Evolutionary conservation across 2,113 vertebrate species (phyloP).

Genomic region (Microtus richardsoni): DNA sequence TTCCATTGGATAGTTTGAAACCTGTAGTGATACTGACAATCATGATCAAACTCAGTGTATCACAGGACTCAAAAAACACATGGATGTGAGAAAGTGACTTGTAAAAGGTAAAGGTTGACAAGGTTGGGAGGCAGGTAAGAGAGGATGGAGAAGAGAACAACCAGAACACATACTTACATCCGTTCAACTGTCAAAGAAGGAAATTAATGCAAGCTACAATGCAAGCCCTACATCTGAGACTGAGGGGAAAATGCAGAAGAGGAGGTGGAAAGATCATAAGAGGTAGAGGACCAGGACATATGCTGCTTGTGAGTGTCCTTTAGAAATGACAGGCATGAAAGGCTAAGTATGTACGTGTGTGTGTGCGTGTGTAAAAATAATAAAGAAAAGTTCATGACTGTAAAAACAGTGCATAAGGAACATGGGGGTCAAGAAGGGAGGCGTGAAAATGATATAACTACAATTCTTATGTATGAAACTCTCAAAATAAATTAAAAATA

Average conservation of each 20-base stretch:
- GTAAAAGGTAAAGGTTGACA: background rate
- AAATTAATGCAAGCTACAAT: background rate
- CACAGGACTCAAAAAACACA: background rate
- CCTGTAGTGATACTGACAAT: background rate
- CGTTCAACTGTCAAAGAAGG: background rate
- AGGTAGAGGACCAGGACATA: too few species aligned
- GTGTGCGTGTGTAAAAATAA: background rate
- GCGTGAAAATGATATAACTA: background rate
- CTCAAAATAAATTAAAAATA: background rate
- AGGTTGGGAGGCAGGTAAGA: background rate
- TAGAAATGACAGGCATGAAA: background rate
- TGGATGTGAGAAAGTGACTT: background rate
- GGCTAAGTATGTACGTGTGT: background rate
- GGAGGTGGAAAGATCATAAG: background rate
- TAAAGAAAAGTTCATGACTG: background rate
- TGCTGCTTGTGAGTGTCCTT: too few species aligned
- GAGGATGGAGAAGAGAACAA: background rate
- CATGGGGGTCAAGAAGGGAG: background rate
- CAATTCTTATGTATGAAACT: background rate
- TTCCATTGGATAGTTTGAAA: background rate
- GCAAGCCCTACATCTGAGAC: background rate
- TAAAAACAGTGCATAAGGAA: background rate
- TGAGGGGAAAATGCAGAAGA: background rate
- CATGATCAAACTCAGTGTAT: background rate
- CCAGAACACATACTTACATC: background rate